phyloP scores from a whole-genome alignment of 2,888 invertebrate species.

The Beris morrisii region DNA sequence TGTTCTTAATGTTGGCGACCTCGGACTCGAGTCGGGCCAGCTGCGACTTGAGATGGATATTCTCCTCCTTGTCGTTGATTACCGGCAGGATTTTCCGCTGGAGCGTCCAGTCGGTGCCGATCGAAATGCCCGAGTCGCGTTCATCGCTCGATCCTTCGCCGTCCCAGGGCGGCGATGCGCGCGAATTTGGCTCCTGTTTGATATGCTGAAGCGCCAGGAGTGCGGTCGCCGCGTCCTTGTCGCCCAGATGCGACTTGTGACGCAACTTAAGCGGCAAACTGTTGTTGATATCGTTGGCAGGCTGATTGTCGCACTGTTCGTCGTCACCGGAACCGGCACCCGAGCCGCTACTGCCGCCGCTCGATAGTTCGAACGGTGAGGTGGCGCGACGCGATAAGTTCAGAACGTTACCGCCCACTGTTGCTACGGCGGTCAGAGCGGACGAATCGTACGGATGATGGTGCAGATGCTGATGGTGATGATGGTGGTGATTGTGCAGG shows the following conservation, averaged over 20 bases:
- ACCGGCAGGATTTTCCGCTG: conserved; percentile 37
- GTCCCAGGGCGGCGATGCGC: conserved; percentile 83
- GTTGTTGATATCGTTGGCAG: conserved; percentile 66
- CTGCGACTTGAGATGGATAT: conserved; percentile 80
- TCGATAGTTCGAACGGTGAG: conserved; percentile 76
- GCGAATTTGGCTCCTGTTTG: conserved; percentile 80
- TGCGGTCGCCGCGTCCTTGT: conserved; percentile 80
- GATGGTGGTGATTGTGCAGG: not conserved
- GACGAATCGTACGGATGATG: conserved; percentile 22
- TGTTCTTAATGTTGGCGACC: conserved; percentile 84
- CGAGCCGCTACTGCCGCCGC: conserved; percentile 63
- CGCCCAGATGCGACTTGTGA: conserved; percentile 87
- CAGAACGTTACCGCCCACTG: conserved; percentile 60
- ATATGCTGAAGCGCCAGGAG: conserved; percentile 81
- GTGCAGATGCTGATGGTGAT: not conserved
- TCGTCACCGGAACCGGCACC: conserved; percentile 60
- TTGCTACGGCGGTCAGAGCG: conserved; percentile 41
- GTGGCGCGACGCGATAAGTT: conserved; percentile 70
- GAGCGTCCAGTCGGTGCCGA: conserved; percentile 59
- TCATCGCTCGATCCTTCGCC: conserved; percentile 90
- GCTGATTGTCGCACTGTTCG: conserved; percentile 55
- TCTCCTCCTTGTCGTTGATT: conserved; percentile 62
- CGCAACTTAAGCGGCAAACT: conserved; percentile 86
- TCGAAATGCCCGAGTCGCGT: conserved; percentile 84
- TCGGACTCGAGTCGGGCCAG: conserved; percentile 86